These are phyloP conservation scores for Emydoidea blandingii DNA, from an alignment of 2,797 vertebrate species.

Conservation along the genomic window DNA sequence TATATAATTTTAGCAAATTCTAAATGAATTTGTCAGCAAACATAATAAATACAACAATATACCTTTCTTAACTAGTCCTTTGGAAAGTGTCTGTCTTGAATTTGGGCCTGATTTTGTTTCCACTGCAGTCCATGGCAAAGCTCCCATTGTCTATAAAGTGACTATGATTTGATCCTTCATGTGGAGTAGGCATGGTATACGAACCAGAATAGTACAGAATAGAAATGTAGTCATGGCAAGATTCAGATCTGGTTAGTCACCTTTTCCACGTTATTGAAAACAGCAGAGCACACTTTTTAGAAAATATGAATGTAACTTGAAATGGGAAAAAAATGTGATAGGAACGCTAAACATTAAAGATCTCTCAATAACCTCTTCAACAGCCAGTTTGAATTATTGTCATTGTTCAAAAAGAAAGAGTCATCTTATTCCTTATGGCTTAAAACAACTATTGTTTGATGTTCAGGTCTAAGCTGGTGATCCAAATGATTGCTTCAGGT, in stretches of 20 bases:
- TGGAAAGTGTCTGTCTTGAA: neutral
- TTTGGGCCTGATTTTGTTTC: neutral
- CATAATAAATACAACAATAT: neutral
- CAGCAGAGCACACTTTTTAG: neutral
- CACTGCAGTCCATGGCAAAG: neutral
- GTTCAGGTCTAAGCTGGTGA: neutral
- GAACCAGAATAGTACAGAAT: neutral
- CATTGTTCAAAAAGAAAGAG: neutral
- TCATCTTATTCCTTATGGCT: neutral
- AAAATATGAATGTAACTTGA: neutral
- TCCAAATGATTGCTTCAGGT: neutral
- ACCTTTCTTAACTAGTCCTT: neutral
- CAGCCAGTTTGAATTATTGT: neutral
- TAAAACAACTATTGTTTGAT: neutral
- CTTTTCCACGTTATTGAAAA: neutral
- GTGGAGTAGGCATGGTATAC: neutral
- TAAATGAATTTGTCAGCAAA: neutral
- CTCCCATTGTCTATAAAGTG: neutral
- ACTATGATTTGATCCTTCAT: neutral
- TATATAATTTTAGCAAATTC: neutral
- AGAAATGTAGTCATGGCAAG: neutral
- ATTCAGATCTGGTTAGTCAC: neutral
- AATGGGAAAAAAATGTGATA: neutral
- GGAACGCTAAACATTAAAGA: neutral
- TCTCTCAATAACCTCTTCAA: neutral